Percentiles rank a stretch among this genome's conserved stretches.
Conservation (phyloP, 2,797 vertebrate genomes). For the Xiphorhynchus erythropygius region DNA sequence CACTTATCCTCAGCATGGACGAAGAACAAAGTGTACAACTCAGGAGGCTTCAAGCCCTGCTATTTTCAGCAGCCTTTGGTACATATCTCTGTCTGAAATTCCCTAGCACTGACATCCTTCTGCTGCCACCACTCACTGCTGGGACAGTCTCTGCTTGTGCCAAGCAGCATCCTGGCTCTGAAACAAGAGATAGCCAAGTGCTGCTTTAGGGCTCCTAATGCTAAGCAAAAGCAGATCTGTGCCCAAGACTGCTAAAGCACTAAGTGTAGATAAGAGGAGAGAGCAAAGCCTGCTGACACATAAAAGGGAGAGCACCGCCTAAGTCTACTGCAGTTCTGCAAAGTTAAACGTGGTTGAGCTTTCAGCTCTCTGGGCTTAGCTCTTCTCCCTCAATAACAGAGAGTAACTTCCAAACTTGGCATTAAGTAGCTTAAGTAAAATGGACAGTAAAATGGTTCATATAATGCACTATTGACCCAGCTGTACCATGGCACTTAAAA, state of each 20-base stretch:
- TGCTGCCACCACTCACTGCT: not conserved
- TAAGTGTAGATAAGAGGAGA: not conserved
- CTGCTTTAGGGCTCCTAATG: not conserved
- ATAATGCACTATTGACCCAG: not conserved
- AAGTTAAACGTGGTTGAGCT: not conserved
- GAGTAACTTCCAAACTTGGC: not conserved
- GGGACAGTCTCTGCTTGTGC: not conserved
- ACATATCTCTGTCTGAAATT: not conserved
- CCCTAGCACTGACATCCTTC: not conserved
- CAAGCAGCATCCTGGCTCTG: not conserved
- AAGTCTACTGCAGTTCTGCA: not conserved
- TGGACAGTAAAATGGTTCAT: not conserved
- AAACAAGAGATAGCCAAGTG: not conserved
- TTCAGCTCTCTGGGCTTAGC: not conserved
- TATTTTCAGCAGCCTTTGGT: conserved; percentile 16
- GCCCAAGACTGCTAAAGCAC: not conserved
- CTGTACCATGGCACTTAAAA: not conserved
- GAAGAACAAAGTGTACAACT: not conserved
- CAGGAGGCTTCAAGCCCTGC: not conserved
- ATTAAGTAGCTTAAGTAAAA: not conserved
- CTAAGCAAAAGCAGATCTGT: not conserved
- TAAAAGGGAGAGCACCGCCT: not conserved
- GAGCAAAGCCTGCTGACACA: not conserved
- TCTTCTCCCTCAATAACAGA: not conserved
- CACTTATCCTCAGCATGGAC: not conserved